These are phyloP conservation scores for Mesembrinibis cayennensis DNA, from an alignment of 2,113 vertebrate genomes.

Conservation along the genomic window DNA sequence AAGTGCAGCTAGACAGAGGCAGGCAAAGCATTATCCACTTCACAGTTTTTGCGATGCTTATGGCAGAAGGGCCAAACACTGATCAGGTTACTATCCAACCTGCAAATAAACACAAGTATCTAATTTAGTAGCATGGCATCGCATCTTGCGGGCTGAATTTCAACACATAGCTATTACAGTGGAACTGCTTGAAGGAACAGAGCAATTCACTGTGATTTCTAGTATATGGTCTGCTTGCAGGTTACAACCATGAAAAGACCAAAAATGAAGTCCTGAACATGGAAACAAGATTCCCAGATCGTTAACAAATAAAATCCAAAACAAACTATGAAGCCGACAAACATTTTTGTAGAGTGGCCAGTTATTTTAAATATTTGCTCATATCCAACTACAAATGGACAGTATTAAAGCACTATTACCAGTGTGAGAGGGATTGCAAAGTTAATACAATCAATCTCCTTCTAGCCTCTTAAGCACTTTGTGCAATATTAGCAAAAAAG, in stretches of 20 bases:
- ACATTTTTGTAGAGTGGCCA: neutral
- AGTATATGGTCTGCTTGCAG: neutral
- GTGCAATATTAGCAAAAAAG: neutral
- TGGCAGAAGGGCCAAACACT: neutral
- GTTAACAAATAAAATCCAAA: neutral
- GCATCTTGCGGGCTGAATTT: neutral
- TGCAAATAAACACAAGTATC: neutral
- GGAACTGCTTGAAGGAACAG: neutral
- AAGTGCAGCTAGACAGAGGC: neutral
- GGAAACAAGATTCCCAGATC: neutral
- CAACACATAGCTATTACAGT: neutral
- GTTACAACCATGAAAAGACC: neutral
- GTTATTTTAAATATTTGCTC: neutral
- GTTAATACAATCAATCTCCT: neutral
- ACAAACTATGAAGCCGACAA: neutral
- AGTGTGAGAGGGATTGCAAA: neutral
- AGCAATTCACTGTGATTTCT: neutral
- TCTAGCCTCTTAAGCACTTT: neutral
- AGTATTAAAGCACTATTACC: neutral
- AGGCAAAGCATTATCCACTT: neutral
- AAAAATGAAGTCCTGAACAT: neutral
- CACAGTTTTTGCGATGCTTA: neutral
- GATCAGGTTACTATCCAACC: neutral
- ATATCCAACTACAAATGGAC: neutral
- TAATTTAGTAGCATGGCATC: neutral